Evolutionary conservation across 2,888 invertebrate genomes (phyloP), one percentile per base, ranked within the genome.

Genomic region (Andrena praecox): DNA sequence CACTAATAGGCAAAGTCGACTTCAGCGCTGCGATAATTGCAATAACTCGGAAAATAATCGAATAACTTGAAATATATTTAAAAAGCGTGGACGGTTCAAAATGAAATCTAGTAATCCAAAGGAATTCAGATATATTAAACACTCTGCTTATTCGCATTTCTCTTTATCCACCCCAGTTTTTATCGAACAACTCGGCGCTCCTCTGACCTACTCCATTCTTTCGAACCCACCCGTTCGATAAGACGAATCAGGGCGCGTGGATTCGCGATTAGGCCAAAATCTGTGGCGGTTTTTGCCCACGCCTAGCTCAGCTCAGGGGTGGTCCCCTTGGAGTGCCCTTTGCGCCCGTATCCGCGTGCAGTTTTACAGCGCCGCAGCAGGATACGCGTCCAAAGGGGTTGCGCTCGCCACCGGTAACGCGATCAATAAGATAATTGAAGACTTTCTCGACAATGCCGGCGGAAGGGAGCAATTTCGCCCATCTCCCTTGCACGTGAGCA

Each of bases 381-480:
- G 76, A 81, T 79, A 85, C 87, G 77, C 87, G 88, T 85, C 80
- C 83, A 78, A 88, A 88, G 83, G 89, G 89, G 83, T 88, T 87
- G 88, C 77, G 82, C 84, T 88, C 84, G 85, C 20, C 77, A 83
- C 85, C 83, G 82, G 84, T 84, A 89, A 89, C 85, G 66, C 90
- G 90, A 91, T 91, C 91, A 91, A 91, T 91, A 91, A 91, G 88
- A 91, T 91, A 91, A 91, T 91, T 91, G 91, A 91, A 91, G 89
- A 91, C 87, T 91, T 90, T 91, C 89, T 88, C 89, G 88, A 88
- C 87, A 79, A 87, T 85, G 83, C 84, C 86, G 85, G 85, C 90
- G 90, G 91, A 90, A 90, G 89, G 82, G 88, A 88, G 82, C 87
- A 89, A 91, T 90, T 91, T 89, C 82, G 82, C 84, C 42, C 85